These are phyloP conservation scores for Steatocranus sp. DNA, from an alignment of 2,797 vertebrate species.

Conservation along the genomic window DNA sequence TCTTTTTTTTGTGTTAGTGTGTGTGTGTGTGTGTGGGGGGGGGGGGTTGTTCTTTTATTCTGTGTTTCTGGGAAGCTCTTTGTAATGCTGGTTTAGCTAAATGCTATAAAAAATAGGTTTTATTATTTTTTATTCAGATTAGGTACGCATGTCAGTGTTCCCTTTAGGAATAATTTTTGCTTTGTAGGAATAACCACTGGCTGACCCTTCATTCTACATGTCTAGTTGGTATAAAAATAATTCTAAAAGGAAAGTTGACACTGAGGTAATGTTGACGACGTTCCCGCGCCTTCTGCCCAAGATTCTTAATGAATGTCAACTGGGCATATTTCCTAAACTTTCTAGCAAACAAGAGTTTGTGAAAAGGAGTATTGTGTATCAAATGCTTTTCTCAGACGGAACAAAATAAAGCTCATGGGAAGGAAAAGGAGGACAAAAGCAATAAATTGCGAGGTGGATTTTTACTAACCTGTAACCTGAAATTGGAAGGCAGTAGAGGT, in stretches of 20 bases:
- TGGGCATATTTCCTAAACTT: not conserved
- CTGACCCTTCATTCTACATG: not conserved
- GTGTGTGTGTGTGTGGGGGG: too few species aligned
- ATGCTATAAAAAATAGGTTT: not conserved
- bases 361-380: not conserved
- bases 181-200: not conserved
- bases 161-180: not conserved
- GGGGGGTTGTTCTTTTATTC: not conserved
- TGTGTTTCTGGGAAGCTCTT: not conserved
- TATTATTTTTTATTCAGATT: not conserved
- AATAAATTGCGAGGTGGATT: not conserved
- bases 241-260: not conserved
- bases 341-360: not conserved
- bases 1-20: too few species aligned
- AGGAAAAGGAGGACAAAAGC: not conserved
- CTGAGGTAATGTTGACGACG: not conserved
- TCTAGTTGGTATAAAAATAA: not conserved
- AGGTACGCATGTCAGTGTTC: not conserved
- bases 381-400: not conserved
- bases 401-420: not conserved
- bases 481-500: not conserved
- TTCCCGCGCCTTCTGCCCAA: not conserved
- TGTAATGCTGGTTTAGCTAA: not conserved
- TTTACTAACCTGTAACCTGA: not conserved
- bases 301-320: not conserved